Evolutionary conservation across 2,888 invertebrate genomes (phyloP), one percentile per base, ranked within the genome.

Genomic region (Andrena praecox): DNA sequence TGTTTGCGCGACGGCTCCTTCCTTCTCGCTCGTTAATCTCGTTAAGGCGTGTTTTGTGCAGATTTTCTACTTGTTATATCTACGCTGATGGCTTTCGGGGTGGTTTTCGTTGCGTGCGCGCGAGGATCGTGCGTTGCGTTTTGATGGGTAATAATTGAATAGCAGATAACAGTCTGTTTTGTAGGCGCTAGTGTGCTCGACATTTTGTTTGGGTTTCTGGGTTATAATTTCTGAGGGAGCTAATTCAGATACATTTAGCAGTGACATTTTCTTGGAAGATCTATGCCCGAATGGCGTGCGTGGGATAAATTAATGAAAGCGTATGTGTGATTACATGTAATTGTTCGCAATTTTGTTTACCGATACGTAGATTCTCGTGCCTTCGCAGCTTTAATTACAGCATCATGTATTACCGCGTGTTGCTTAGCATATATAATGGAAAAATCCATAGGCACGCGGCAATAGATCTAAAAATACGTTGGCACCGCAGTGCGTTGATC

Each of bases 331-430:
- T 74, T 74, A 67, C 16, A 74, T 66, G 50, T 67, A 74, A 67
- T 20, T 29, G 60, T 50, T 67, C 31, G 66, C 73, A 60, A 74
- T 74, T 60, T 74, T 60, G 52, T 77, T 66, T 59, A 77, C 60
- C n/a, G 66, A 74, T 77, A 73, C 12, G 56, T n/a, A 12, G 48
- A 16, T 50, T 60, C 56, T 56, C 56, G 20, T 50, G 50, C 50
- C 59, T 66, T 27, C 52, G 29, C 52, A 8, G 48, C 29, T 56
- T 10, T 59, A 52, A 74, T 77, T 66, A 67, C 16, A n/a, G n/a
- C 35, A 67, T 42, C 20, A 2, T 31, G 66, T n/a, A 35, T 67
- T 50, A 8, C 35, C 10, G 50, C 10, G 12, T 42, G 12, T 29
- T 31, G n/a, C 50, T 67, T 60, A n/a, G 50, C 66, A 67, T 74